Base-by-base conservation (phyloP, 1,140 invertebrate genomes). In the Heliconius hewitsoni region DNA sequence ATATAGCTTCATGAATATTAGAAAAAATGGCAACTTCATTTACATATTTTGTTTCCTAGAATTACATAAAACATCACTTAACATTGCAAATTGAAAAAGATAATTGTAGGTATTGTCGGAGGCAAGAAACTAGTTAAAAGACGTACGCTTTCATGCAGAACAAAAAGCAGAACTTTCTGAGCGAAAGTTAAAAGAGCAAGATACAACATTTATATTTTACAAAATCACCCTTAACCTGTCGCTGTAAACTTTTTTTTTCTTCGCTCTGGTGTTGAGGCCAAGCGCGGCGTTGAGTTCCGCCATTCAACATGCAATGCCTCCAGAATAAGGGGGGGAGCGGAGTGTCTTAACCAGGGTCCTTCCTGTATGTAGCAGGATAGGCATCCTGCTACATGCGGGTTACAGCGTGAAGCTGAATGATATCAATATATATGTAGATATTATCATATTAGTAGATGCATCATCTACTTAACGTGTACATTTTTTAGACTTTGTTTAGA, bases 81-180 rank as follows among this genome's bases (percentile, higher is more conserved):
- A 73, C 66, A 72, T 76, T 80, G 60, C 74, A 76, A 80, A 75
- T 74, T 76, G 30, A 30, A 55, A 70, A 16, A 57, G n/a, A 13
- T 76, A 75, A 52, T 73, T 27, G 34, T 66, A 39, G 42, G 55
- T 77, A 60, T 70, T 72, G 74, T 42, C 37, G 73, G 57, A 75
- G 71, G 79, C 82, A 82, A 81, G 78, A 81, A 84, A 83, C 77
- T 78, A 75, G 80, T 76, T 80, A 73, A 83, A 84, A 81, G 71
- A 73, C 78, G 82, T 19, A 74, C 73, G 78, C 75, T 73, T 74
- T 83, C 78, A 79, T 75, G 73, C 76, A 60, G 82, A 81, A 83
- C 81, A 9, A 66, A 66, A 66, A 66, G 13, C 23, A 30, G 27
- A 66, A n/a, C 8, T 2, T 46, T 66, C 3, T 78, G 60, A 73